Evolutionary conservation across 2,888 invertebrate genomes (phyloP).

Genomic region (Phengaris arion): DNA sequence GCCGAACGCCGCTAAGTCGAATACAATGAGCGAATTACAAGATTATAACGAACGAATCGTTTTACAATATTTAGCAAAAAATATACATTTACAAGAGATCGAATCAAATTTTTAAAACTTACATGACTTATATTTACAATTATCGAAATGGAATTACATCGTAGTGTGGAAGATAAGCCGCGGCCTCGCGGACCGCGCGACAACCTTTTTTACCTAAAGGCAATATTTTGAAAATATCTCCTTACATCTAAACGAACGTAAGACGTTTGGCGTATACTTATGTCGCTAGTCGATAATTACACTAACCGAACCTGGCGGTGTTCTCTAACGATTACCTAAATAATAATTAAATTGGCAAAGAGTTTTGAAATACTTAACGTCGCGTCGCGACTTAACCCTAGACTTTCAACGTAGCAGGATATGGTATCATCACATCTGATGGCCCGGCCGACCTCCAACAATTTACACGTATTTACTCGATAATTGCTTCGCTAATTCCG

Average conservation of each 20-base stretch:
- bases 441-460: slow-evolving; percentile 59
- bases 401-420: slow-evolving; percentile 83
- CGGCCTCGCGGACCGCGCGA: slow-evolving; percentile 48
- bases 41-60: slow-evolving; percentile 45
- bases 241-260: slow-evolving; percentile 75
- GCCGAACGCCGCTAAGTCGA: slow-evolving; percentile 30
- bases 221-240: slow-evolving; percentile 78
- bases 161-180: slow-evolving; percentile 73
- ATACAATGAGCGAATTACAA: slow-evolving; percentile 33
- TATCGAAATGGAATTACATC: slow-evolving; percentile 77
- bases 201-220: slow-evolving; percentile 74
- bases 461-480: slow-evolving; percentile 96
- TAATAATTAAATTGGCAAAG: slow-evolving; percentile 80
- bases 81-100: slow-evolving; percentile 80
- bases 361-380: slow-evolving; percentile 79
- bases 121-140: slow-evolving; percentile 77
- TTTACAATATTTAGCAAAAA: slow-evolving; percentile 65
- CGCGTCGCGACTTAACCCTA: slow-evolving; percentile 75
- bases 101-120: slow-evolving; percentile 77
- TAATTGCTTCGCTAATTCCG: slow-evolving; percentile 98
- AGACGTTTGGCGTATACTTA: slow-evolving; percentile 80
- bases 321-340: slow-evolving; percentile 75
- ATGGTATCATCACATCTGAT: slow-evolving; percentile 87
- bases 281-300: slow-evolving; percentile 76
- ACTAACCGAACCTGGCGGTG: slow-evolving; percentile 78